Conservation (phyloP, 2,113 vertebrate genomes). For the Barbus barbus region DNA sequence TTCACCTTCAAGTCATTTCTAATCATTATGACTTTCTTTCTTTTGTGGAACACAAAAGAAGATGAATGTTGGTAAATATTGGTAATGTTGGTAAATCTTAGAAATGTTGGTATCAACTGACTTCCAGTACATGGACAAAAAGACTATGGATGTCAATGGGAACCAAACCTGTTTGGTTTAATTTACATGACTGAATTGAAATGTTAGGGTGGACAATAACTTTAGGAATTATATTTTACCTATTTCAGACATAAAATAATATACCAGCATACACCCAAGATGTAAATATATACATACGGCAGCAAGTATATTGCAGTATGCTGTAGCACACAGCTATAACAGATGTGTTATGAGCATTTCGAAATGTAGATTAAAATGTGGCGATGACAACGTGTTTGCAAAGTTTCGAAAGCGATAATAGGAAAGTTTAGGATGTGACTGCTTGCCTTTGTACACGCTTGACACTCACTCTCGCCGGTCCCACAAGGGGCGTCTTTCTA, state of each 20-base stretch:
- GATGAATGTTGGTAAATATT: too few relatives aligned
- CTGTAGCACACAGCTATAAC: background rate
- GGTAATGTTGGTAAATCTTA: too few relatives aligned
- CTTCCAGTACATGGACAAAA: background rate
- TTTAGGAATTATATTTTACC: background rate
- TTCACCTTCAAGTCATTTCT: background rate
- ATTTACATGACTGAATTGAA: background rate
- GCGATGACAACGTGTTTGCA: background rate
- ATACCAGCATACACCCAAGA: background rate
- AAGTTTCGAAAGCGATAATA: background rate
- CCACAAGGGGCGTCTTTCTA: background rate
- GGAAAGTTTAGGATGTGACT: slow-evolving; percentile 13
- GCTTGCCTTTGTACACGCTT: background rate
- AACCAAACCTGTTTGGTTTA: background rate
- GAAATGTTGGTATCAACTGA: background rate
- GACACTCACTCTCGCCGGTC: background rate
- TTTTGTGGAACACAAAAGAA: background rate
- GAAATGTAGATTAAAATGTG: background rate
- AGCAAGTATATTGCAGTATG: background rate
- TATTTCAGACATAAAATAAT: background rate
- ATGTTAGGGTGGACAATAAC: background rate
- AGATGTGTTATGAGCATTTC: slow-evolving; percentile 28
- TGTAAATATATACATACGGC: background rate
- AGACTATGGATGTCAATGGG: background rate
- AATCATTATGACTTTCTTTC: background rate